A percentile compares a stretch with the other conserved stretches of the same genome.
These are phyloP conservation scores for Cephalotes varians DNA, from an alignment of 2,888 invertebrate genomes.

Conservation along the genomic window DNA sequence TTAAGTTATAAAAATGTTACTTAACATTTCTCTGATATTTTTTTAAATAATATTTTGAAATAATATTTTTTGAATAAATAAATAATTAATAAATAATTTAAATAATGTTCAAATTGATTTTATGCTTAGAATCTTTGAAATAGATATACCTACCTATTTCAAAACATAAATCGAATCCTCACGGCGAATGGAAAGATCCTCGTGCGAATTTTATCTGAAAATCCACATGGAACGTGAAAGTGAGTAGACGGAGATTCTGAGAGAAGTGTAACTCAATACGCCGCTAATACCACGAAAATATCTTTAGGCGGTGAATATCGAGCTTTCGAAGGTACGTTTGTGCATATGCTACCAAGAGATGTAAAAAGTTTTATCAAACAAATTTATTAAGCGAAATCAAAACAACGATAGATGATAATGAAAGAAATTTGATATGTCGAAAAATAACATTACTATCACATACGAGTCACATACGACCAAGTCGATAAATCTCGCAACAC, in stretches of 20 bases:
- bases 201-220: slow-evolving; percentile 80
- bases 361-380: neutral
- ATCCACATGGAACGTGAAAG: slow-evolving; percentile 70
- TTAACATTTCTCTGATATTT: neutral
- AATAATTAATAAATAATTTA: neutral
- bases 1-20: neutral
- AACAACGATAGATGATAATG: neutral
- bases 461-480: neutral
- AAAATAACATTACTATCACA: neutral
- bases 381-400: neutral
- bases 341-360: neutral
- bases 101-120: slow-evolving; percentile 10
- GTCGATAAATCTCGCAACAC: neutral
- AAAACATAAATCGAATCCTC: slow-evolving; percentile 63
- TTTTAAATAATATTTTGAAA: slow-evolving; percentile 9
- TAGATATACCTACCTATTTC: slow-evolving; percentile 20
- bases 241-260: slow-evolving; percentile 57
- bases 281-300: slow-evolving; percentile 63
- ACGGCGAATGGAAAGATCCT: slow-evolving; percentile 75
- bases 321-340: slow-evolving; percentile 5
- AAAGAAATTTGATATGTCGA: neutral
- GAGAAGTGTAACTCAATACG: slow-evolving; percentile 67
- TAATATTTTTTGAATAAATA: neutral
- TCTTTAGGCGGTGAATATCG: slow-evolving; percentile 57
- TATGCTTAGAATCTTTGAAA: neutral